phyloP scores from a whole-genome alignment of 2,797 vertebrate genomes.

The Callimico goeldii region DNA sequence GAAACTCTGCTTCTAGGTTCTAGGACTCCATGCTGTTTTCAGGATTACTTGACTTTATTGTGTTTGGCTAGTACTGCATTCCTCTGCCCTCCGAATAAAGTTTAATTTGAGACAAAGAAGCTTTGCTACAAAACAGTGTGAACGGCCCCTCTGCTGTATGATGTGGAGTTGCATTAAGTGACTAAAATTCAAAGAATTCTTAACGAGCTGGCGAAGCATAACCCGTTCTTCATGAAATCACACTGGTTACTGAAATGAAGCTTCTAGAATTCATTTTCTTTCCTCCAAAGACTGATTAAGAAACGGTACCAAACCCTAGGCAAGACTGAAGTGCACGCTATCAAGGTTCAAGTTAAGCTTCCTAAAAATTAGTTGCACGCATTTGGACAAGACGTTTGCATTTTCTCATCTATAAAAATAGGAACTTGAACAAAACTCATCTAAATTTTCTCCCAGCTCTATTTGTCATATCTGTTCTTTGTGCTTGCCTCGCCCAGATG shows the following conservation, averaged over 20 bases:
- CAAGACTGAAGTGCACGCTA: too few species aligned
- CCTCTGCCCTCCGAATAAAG: slow-evolving; percentile 61
- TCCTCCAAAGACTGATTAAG: slow-evolving; percentile 45
- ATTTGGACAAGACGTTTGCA: neutral
- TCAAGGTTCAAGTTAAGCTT: neutral
- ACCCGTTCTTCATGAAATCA: slow-evolving; percentile 26
- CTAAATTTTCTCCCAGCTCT: neutral
- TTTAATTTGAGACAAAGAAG: slow-evolving; percentile 80
- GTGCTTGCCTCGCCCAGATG: too few species aligned
- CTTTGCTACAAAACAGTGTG: slow-evolving; percentile 64
- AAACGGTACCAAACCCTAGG: neutral
- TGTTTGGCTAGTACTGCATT: neutral
- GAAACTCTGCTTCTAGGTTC: too few species aligned
- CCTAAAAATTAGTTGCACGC: neutral
- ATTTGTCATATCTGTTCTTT: rapidly evolving
- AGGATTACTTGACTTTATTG: slow-evolving; percentile 60
- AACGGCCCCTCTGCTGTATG: slow-evolving; percentile 9
- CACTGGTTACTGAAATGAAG: neutral
- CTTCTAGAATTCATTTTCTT: neutral
- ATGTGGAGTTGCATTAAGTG: neutral
- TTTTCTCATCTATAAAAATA: neutral
- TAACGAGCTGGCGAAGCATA: slow-evolving; percentile 49
- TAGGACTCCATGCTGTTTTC: neutral
- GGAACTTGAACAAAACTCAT: neutral
- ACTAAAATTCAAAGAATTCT: slow-evolving; percentile 59